These are phyloP conservation scores for Fopius arisanus DNA, from an alignment of 1,140 invertebrate genomes.

Conservation along the genomic window DNA sequence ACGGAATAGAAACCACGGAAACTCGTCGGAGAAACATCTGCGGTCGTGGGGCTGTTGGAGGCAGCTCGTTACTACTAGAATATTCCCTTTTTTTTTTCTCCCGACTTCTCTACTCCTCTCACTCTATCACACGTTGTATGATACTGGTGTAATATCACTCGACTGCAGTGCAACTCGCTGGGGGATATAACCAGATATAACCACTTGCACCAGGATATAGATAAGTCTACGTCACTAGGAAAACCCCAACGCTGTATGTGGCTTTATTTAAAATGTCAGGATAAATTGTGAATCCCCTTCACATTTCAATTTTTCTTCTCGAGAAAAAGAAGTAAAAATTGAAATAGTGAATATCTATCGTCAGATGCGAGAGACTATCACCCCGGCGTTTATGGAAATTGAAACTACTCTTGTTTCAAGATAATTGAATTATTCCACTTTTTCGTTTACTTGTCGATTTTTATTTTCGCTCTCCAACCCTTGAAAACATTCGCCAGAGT, in stretches of 20 bases:
- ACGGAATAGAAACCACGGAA: conserved; percentile 4
- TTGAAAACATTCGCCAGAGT: no score
- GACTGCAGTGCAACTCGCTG: conserved; percentile 24
- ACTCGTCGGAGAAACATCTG: conserved; percentile 26
- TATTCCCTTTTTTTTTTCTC: neutral
- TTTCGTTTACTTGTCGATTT: neutral
- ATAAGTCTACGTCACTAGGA: conserved; percentile 3
- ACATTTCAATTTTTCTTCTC: neutral
- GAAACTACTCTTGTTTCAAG: neutral
- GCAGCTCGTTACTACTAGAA: conserved; percentile 22
- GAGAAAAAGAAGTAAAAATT: neutral
- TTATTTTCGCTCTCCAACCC: neutral
- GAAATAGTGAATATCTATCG: neutral
- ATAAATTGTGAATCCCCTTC: neutral
- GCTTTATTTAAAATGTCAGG: neutral
- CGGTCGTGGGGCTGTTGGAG: conserved; percentile 18
- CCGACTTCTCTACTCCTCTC: neutral
- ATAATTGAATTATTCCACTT: neutral
- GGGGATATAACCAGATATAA: conserved; percentile 16
- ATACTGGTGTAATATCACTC: conserved; percentile 22
- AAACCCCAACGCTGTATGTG: neutral
- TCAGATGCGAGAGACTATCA: neutral
- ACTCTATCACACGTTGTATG: neutral
- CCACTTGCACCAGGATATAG: conserved; percentile 2
- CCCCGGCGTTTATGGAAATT: neutral